Conservation (phyloP, 2,113 vertebrate genomes). For the Cyprinodon variegatus region DNA sequence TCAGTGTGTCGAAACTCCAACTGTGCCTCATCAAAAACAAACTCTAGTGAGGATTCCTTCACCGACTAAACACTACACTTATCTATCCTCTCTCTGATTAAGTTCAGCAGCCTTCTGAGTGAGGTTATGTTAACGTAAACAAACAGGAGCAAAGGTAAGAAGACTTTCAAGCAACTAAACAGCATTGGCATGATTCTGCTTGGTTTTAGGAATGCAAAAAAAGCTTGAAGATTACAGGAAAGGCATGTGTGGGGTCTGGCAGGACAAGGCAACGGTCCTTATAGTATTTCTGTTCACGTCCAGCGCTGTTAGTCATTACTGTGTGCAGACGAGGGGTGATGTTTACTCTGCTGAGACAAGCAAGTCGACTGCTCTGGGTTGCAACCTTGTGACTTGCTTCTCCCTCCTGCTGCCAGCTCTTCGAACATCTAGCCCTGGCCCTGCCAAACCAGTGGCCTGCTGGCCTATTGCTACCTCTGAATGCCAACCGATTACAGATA, state of each 20-base stretch:
- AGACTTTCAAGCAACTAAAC: conserved; percentile 31
- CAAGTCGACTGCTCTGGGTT: conserved; percentile 79
- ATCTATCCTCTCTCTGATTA: conserved; percentile 40
- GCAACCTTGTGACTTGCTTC: conserved; percentile 79
- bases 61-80: conserved; percentile 23
- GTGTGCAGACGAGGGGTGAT: conserved; percentile 79
- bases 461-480: conserved; percentile 34
- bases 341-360: conserved; percentile 83
- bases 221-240: conserved; percentile 58
- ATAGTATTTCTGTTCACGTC: conserved; percentile 77
- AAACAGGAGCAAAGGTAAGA: conserved; percentile 50
- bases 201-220: conserved; percentile 51
- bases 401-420: conserved; percentile 76
- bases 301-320: conserved; percentile 80
- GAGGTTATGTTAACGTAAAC: conserved; percentile 42
- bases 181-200: conserved; percentile 36
- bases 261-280: conserved; percentile 64
- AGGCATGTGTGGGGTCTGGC: conserved; percentile 58
- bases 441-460: conserved; percentile 53
- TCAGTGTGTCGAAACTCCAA: conserved; percentile 26
- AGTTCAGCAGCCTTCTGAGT: conserved; percentile 12
- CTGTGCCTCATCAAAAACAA: conserved; percentile 39
- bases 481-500: conserved; percentile 31
- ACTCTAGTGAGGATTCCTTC: conserved; percentile 9
- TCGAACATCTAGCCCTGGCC: conserved; percentile 63